Base-by-base conservation (phyloP, 2,888 invertebrate species). In the Acrobasis suavella region DNA sequence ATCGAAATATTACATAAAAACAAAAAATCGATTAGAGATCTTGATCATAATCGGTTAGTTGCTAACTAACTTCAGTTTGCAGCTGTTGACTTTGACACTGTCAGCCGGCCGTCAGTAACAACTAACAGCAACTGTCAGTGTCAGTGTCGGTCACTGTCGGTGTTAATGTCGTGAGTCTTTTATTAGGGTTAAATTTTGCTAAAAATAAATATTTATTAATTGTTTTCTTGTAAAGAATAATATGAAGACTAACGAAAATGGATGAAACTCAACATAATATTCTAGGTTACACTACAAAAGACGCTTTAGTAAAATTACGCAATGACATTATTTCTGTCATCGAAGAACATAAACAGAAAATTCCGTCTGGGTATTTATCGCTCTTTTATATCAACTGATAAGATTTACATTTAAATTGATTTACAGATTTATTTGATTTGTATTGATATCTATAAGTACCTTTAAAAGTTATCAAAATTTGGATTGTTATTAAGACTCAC, bases 241-340 rank as follows among this genome's bases (percentile, higher is more conserved):
- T 56, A 17, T 60, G 17, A 50, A 51, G 39, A 55, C 17, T 22
- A 15, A 42, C 49, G 54, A 86, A 62, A 69, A 90, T 89, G 90
- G 87, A 86, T 74, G 82, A 83, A 66, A 83, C 75, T 69, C 80
- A 82, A 67, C 80, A 85, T 62, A 56, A 56, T 56, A 80, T 78
- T 65, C 69, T 89, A 61, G 96, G 96, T 22, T 90, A 95, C 71
- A 93, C 94, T 54, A 96, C 96, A 12, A 91, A 91, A 76, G 94
- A 94, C 66, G 96, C 97, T 32, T 83, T 97, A 63, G 89, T 93
- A 68, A 95, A 94, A 76, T 91, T 97, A 65, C 94, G 95, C 73
- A 93, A 94, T 72, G 96, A 96, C 80, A 95, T 97, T 70, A 92
- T 93, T 69, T 84, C 85, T 67, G 93, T 95, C 65, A 87, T 96